Evolutionary conservation across 2,888 invertebrate genomes (phyloP), one percentile per base, ranked within the genome.

Genomic region (Xestia rhomboidea): DNA sequence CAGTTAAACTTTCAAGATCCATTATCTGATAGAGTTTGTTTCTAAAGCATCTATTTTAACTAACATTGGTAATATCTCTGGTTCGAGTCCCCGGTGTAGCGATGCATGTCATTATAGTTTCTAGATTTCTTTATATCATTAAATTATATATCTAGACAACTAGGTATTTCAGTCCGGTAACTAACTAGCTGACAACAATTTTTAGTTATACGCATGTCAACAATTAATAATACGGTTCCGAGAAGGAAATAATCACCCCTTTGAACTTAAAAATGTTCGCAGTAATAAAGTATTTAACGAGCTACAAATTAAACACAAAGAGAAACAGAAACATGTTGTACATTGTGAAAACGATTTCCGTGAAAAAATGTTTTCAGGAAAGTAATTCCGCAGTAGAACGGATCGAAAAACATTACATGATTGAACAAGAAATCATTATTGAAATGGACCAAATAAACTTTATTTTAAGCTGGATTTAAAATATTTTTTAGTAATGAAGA

Each of bases 181-280:
- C 6, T 18, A 21, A 44, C 5, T 70, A 41, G 18, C 18, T 30
- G 18, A 54, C 30, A 41, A 73, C 38, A 30, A n/a, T 24, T 34
- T 54, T 54, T n/a, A n/a, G 5, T 62, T 34, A 21, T 11, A 21
- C 6, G 21, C 21, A 34, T 30, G 13, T 44, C 18, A 44, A 30
- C 38, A 38, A 30, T 41, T 38, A 57, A 27, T 62, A 15, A 8
- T n/a, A 44, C n/a, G 2, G 24, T 68, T 49, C 38, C 38, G 8
- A 46, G 63, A 68, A 71, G 18, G 30, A 63, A 68, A 51, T 2
- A 76, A 66, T 30, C 62, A 49, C n/a, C 34, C n/a, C 21, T 78
- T 68, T 70, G 44, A 62, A 51, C 27, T 63, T 2, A 63, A 38
- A 62, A 38, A 38, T 49, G 34, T 11, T 63, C 13, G n/a, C 11